Percentiles rank a stretch among this genome's conserved stretches.
These are phyloP conservation scores for Alloscopus bannaensis DNA, from an alignment of 2,888 invertebrate species.

Conservation along the genomic window DNA sequence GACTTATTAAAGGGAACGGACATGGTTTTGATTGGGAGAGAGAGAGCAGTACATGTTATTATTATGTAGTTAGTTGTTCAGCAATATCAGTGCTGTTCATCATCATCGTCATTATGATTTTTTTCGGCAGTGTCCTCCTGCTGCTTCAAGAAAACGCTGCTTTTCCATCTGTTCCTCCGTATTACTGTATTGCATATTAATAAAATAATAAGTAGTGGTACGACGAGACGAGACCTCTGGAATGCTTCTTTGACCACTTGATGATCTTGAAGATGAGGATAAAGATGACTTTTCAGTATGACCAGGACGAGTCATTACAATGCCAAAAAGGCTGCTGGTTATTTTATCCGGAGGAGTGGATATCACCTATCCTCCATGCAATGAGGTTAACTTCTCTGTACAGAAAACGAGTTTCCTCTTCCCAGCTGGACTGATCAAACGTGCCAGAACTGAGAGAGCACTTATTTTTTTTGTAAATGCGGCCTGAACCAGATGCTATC, in stretches of 20 bases:
- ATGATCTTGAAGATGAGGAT: too few relatives aligned
- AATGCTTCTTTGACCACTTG: too few relatives aligned
- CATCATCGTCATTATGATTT: background rate
- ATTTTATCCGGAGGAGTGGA: background rate
- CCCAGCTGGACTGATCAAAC: background rate
- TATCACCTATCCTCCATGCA: background rate
- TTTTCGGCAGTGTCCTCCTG: slow-evolving; percentile 5
- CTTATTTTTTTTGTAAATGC: background rate
- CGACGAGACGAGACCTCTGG: too few relatives aligned
- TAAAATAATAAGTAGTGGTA: too few relatives aligned
- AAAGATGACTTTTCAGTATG: too few relatives aligned
- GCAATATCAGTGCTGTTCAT: background rate
- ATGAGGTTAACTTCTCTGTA: too few relatives aligned
- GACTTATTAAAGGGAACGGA: slow-evolving; percentile 24
- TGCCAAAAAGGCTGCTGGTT: too few relatives aligned
- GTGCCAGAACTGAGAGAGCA: background rate
- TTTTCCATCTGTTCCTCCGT: background rate
- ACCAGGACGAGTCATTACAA: too few relatives aligned
- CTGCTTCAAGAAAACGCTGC: background rate
- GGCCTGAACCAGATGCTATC: slow-evolving; percentile 13
- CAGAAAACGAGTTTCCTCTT: slow-evolving; percentile 10
- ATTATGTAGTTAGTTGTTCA: too few relatives aligned
- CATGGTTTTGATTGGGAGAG: slow-evolving; percentile 49
- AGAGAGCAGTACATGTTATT: background rate
- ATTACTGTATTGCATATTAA: too few relatives aligned